Evolutionary conservation across 2,797 vertebrate species (phyloP), one percentile per base, ranked within the genome.

Genomic region (Spea hammondii): DNA sequence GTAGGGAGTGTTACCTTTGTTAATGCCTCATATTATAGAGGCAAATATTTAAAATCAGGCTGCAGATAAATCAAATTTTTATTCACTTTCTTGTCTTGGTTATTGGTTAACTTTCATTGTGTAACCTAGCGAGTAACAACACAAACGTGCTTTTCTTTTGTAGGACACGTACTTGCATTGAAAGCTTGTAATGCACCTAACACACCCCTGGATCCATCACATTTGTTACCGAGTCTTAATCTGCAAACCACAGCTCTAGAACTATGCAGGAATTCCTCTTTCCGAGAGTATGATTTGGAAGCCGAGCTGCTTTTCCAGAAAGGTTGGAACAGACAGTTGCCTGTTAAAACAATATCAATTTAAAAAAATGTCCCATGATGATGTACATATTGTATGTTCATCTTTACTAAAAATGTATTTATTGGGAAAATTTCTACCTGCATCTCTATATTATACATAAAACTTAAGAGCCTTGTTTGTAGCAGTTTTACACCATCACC

Each of bases 251-350:
- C 83, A 13, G 93, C 94, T 1, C 3, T 93, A 83, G 82, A 79
- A 46, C 90, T 94, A 50, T 92, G 88, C 75, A 88, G 80, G 82
- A 67, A 66, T 54, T 88, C 90, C 13, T 87, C 88, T 64, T 84
- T 53, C 76, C 86, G 84, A 85, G 87, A 92, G 55, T 0, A 66
- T 10, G 89, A 93, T 72, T 82, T 95, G 76, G 90, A 95, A 88
- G 90, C 91, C 11, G 92, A 95, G 82, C 85, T 95, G 51, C 89
- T 95, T 44, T 94, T 93, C 85, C 89, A 89, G 72, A 92, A 89
- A 89, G 93, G 92, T 95, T 83, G 84, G 83, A 65, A 32, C n/a
- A 13, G 60, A 47, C 5, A 8, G 5, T 32, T 70, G 53, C n/a
- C 54, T 45, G 14, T 5, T 7, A 44, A 44, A 32, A 69, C 11